Evolutionary conservation across 2,888 invertebrate genomes (phyloP).

Genomic region (Diplazon laetatorius): DNA sequence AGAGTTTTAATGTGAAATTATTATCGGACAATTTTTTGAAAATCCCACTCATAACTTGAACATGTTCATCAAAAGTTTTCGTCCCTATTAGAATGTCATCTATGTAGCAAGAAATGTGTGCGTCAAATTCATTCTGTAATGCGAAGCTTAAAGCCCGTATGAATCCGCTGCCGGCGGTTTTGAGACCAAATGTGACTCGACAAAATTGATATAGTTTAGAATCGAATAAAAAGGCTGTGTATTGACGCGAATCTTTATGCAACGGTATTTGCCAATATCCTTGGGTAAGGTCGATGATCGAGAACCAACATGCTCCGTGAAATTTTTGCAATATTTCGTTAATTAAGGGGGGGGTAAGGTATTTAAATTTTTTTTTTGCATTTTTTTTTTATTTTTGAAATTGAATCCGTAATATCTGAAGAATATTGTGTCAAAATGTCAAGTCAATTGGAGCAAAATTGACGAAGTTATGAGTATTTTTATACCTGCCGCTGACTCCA

Average conservation of each 20-base stretch:
- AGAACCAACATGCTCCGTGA: conserved; percentile 62
- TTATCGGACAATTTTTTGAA: conserved; percentile 59
- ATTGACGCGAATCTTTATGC: conserved; percentile 48
- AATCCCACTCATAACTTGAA: conserved; percentile 60
- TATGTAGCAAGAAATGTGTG: conserved; percentile 68
- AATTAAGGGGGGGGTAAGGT: too few species aligned
- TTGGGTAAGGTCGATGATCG: conserved; percentile 63
- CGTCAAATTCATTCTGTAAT: conserved; percentile 67
- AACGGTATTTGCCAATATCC: conserved; percentile 69
- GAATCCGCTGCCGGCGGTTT: conserved; percentile 54
- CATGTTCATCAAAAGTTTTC: conserved; percentile 64
- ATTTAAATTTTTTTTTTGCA: too few species aligned
- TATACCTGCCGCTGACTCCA: too few species aligned
- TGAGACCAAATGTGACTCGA: conserved; percentile 72
- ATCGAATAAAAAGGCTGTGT: conserved; percentile 62
- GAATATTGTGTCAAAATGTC: too few species aligned
- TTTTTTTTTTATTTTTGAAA: too few species aligned
- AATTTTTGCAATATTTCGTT: conserved; percentile 62
- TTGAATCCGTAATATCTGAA: too few species aligned
- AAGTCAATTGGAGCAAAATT: too few species aligned
- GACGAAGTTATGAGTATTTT: too few species aligned
- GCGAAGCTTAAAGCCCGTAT: conserved; percentile 56
- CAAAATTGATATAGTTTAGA: conserved; percentile 67
- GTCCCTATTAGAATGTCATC: conserved; percentile 73
- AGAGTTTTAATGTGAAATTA: conserved; percentile 68